Evolutionary conservation across 2,797 vertebrate genomes (phyloP).

Genomic region (Capromys pilorides): DNA sequence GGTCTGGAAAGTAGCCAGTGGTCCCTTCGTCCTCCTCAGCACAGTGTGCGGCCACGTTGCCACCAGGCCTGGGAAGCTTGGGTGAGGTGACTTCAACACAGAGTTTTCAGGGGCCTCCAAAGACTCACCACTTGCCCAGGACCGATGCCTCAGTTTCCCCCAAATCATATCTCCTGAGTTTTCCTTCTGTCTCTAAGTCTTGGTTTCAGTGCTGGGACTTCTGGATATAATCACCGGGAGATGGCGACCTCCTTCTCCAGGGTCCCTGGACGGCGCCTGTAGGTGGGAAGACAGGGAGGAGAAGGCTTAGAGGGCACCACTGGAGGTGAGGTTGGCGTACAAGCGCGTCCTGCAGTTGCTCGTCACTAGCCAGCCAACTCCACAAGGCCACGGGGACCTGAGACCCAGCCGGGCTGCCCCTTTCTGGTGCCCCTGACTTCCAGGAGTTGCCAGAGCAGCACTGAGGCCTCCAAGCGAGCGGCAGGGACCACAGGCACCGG

Average conservation of each 20-base stretch:
- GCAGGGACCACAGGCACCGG: neutral
- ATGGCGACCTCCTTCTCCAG: rapidly evolving
- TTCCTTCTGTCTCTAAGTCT: neutral
- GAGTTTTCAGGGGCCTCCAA: neutral
- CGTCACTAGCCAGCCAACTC: neutral
- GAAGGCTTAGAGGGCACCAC: neutral
- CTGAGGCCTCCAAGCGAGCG: neutral
- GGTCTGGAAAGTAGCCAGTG: neutral
- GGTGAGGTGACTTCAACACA: neutral
- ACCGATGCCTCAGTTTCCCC: neutral
- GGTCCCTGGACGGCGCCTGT: rapidly evolving
- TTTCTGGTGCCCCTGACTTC: neutral
- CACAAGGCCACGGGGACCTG: rapidly evolving
- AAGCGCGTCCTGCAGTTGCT: neutral
- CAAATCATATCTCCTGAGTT: neutral
- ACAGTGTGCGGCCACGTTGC: rapidly evolving
- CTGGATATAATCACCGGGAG: rapidly evolving
- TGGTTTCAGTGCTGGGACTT: neutral
- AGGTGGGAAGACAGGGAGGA: neutral
- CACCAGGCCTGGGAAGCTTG: neutral
- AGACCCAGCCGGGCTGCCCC: neutral
- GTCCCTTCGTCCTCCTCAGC: neutral
- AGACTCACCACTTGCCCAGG: neutral
- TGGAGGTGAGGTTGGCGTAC: no score
- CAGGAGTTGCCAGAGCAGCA: rapidly evolving